phyloP scores from a whole-genome alignment of 2,797 vertebrate genomes.

The Aulostomus chinensis region DNA sequence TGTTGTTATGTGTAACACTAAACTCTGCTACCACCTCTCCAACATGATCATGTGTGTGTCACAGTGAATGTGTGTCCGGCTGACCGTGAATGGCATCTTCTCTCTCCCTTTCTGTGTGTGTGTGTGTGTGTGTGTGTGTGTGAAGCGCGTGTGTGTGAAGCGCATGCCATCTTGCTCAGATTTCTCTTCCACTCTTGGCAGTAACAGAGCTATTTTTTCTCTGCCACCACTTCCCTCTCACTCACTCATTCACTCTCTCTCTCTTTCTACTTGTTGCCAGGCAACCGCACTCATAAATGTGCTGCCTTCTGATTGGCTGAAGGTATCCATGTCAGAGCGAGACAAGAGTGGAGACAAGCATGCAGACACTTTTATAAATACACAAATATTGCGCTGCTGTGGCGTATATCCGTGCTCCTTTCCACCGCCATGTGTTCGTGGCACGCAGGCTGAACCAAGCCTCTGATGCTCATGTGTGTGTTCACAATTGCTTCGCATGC shows the following conservation, averaged over 20 bases:
- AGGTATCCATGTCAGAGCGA: conserved; percentile 26
- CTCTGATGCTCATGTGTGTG: too few relatives aligned
- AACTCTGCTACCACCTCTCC: too few relatives aligned
- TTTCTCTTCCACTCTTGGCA: conserved; percentile 69
- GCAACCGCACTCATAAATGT: conserved; percentile 74
- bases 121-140: too few relatives aligned
- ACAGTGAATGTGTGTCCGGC: conserved; percentile 5
- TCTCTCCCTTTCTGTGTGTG: too few relatives aligned
- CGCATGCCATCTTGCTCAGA: conserved; percentile 55
- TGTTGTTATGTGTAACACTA: too few relatives aligned
- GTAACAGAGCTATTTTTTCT: conserved; percentile 74
- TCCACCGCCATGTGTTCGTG: too few relatives aligned
- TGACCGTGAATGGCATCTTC: conserved; percentile 42
- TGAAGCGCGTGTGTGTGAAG: too few relatives aligned
- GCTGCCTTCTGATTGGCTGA: conserved; percentile 67
- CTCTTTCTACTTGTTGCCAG: conserved; percentile 76
- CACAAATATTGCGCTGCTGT: too few relatives aligned
- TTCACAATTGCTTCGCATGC: conserved; percentile 18
- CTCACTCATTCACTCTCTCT: conserved; percentile 52
- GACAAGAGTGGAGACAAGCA: conserved; percentile 8
- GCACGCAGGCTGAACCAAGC: too few relatives aligned
- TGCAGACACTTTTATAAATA: too few relatives aligned
- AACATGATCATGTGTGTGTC: conserved; percentile 9
- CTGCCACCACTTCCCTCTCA: conserved; percentile 62
- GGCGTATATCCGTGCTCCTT: too few relatives aligned